Evolutionary conservation across 1,140 invertebrate species (phyloP).

Genomic region (Bicyclus anynana): DNA sequence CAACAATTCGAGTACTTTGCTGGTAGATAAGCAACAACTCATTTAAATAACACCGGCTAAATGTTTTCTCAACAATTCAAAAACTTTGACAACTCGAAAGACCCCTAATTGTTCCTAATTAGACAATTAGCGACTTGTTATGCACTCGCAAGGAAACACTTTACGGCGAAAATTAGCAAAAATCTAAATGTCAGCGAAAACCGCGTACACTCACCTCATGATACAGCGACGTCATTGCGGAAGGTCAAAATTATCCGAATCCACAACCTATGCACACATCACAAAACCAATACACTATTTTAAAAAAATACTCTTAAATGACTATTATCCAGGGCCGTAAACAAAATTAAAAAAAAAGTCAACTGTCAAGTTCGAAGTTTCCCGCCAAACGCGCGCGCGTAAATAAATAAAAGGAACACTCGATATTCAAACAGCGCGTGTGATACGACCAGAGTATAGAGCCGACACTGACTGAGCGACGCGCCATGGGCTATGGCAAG

Average conservation of each 20-base stretch:
- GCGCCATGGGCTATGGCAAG: conserved; percentile 29
- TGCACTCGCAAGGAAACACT: conserved; percentile 15
- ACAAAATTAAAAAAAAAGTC: conserved; percentile 22
- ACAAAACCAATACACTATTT: conserved; percentile 29
- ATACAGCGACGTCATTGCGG: conserved; percentile 64
- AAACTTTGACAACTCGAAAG: neutral
- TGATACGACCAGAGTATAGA: conserved; percentile 65
- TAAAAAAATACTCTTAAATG: conserved; percentile 8
- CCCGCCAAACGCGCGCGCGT: conserved; percentile 46
- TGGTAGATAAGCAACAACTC: too few species aligned
- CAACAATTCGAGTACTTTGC: too few species aligned
- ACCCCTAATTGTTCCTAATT: neutral
- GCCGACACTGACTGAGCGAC: conserved; percentile 61
- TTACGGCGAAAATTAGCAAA: conserved; percentile 41
- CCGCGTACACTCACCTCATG: conserved; percentile 68
- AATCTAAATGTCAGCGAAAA: conserved; percentile 61
- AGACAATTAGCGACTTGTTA: neutral
- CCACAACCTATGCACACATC: conserved; percentile 31
- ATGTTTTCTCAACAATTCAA: neutral
- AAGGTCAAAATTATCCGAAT: conserved; percentile 24
- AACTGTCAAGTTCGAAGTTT: conserved; percentile 63
- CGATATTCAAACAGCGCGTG: conserved; percentile 61
- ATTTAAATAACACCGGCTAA: neutral
- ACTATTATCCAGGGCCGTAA: neutral
- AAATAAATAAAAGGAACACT: conserved; percentile 40